Conservation (phyloP, 2,888 invertebrate species). For the Abrostola tripartita region DNA sequence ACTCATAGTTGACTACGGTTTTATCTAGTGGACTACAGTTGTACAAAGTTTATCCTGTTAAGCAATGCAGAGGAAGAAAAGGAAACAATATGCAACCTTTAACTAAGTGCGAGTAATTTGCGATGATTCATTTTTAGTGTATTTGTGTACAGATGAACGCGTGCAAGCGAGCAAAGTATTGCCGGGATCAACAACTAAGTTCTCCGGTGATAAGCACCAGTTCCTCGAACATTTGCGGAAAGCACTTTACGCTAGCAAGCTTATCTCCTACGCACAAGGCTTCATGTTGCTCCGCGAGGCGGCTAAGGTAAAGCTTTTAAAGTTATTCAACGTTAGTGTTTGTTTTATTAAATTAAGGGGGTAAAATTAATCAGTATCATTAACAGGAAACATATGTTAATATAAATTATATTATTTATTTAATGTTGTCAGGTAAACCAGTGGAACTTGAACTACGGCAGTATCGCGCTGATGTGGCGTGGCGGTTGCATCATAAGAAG, state of each 20-base stretch:
- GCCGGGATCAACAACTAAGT: slow-evolving; percentile 90
- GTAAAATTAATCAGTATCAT: too few relatives aligned
- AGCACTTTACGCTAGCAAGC: slow-evolving; percentile 99
- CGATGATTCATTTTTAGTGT: neutral
- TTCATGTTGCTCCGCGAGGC: slow-evolving; percentile 98
- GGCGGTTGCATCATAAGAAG: slow-evolving; percentile 99
- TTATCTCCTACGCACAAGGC: slow-evolving; percentile 99
- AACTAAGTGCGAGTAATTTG: neutral
- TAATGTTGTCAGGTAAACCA: slow-evolving; percentile 86
- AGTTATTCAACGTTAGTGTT: too few relatives aligned
- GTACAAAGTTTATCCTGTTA: too few relatives aligned
- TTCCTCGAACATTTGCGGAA: slow-evolving; percentile 95
- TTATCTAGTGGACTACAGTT: too few relatives aligned
- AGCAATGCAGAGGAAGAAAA: too few relatives aligned
- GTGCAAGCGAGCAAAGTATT: slow-evolving; percentile 93
- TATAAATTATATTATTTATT: neutral
- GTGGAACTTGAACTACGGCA: slow-evolving; percentile 99
- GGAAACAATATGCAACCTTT: neutral
- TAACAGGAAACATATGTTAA: too few relatives aligned
- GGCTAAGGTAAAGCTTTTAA: slow-evolving; percentile 89
- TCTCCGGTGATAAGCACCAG: slow-evolving; percentile 91
- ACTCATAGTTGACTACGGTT: too few relatives aligned
- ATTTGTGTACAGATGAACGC: slow-evolving; percentile 90
- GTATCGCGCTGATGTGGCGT: slow-evolving; percentile 99
- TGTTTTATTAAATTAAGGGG: too few relatives aligned